A percentile compares a stretch with the other conserved stretches of the same genome.
Conservation (phyloP, 2,113 vertebrate species). For the Hydrolagus affinis region DNA sequence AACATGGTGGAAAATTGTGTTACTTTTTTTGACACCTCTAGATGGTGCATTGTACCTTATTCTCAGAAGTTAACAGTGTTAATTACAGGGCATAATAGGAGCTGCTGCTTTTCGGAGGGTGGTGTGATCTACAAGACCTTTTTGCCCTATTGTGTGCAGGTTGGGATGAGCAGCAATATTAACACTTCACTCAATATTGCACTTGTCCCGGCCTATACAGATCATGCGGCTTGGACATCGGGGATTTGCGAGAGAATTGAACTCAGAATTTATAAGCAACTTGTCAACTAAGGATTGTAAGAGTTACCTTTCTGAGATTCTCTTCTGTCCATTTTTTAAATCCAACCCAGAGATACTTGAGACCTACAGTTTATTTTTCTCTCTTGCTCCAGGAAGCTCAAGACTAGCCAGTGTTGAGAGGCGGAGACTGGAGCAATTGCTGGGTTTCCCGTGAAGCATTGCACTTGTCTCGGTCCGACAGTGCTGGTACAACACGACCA, state of each 20-base stretch:
- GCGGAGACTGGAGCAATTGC: constrained; percentile 93
- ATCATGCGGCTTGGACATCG: not conserved
- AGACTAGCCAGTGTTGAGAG: constrained; percentile 77
- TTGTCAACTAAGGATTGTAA: not conserved
- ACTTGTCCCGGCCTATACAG: constrained; percentile 32
- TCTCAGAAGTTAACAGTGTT: not conserved
- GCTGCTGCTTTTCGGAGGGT: not conserved
- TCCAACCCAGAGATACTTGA: too few relatives aligned
- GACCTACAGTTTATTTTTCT: too few relatives aligned
- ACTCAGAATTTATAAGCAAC: not conserved
- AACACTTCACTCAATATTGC: constrained; percentile 9
- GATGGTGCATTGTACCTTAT: not conserved
- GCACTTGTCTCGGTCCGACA: constrained; percentile 95
- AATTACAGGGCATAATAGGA: not conserved
- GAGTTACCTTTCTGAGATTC: not conserved
- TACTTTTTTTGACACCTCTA: not conserved
- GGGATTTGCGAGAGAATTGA: not conserved
- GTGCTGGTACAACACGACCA: constrained; percentile 75
- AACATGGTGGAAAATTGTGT: not conserved
- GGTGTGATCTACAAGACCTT: not conserved
- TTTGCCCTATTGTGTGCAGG: constrained; percentile 23
- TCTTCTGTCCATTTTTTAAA: not conserved
- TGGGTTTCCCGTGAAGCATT: constrained; percentile 75
- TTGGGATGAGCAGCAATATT: constrained; percentile 32
- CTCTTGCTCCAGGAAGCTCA: too few relatives aligned